Evolutionary conservation across 2,113 vertebrate genomes (phyloP).

Genomic region (Hyperopisus bebe): DNA sequence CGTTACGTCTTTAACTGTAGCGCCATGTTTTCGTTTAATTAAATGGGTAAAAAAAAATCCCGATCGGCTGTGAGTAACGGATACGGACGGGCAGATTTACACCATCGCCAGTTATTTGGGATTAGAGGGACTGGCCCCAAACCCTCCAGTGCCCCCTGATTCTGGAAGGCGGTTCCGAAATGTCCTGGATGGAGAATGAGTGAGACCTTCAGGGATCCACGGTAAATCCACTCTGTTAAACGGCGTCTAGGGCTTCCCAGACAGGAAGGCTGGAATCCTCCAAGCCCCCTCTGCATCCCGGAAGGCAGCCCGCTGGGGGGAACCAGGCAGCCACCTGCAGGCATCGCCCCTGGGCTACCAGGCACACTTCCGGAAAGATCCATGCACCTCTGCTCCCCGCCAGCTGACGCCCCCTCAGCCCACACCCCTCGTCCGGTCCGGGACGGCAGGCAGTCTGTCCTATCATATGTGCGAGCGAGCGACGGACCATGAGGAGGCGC

Average conservation of each 20-base stretch:
- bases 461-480: constrained; percentile 58
- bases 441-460: constrained; percentile 60
- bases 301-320: not conserved
- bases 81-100: not conserved
- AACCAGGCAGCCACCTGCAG: not conserved
- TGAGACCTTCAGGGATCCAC: not conserved
- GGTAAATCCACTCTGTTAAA: not conserved
- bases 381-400: constrained; percentile 28
- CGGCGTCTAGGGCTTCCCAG: not conserved
- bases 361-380: not conserved
- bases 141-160: not conserved
- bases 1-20: not conserved
- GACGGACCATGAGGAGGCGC: constrained; percentile 58
- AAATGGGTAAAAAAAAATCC: not conserved
- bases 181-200: not conserved
- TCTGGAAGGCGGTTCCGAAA: not conserved
- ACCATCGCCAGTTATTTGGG: not conserved
- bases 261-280: not conserved
- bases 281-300: not conserved
- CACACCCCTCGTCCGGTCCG: constrained; percentile 13
- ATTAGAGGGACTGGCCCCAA: not conserved
- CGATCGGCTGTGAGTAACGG: not conserved
- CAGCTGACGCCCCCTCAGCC: constrained; percentile 28
- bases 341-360: not conserved
- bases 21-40: not conserved